These are phyloP conservation scores for Drosophila engyochracea DNA, from an alignment of 2,888 invertebrate species.

Conservation along the genomic window DNA sequence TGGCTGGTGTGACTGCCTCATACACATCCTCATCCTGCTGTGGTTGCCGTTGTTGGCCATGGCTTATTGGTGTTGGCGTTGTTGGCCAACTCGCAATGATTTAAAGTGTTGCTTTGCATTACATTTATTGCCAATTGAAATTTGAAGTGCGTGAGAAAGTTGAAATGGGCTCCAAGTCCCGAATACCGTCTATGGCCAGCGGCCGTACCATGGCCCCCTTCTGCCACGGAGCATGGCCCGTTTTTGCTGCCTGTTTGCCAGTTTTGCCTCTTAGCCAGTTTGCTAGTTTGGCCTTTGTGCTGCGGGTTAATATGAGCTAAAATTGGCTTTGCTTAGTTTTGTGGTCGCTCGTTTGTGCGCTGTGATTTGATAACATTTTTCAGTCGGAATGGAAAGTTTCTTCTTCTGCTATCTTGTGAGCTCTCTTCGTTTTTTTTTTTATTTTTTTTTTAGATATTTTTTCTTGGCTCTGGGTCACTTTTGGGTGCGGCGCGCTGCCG, in stretches of 20 bases:
- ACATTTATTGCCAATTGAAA: conserved; percentile 85
- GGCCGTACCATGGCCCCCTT: conserved; percentile 58
- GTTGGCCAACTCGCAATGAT: conserved; percentile 80
- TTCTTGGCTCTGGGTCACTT: conserved; percentile 48
- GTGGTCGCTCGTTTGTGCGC: conserved; percentile 79
- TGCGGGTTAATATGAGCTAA: conserved; percentile 81
- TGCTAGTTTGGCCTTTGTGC: conserved; percentile 76
- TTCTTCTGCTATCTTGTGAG: conserved; percentile 47
- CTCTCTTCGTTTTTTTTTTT: conserved; percentile 29
- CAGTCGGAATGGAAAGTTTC: conserved; percentile 75
- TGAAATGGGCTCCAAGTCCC: conserved; percentile 72
- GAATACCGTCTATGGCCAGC: conserved; percentile 55
- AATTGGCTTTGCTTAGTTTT: conserved; percentile 81
- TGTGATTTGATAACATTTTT: conserved; percentile 80
- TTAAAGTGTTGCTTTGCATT: conserved; percentile 85
- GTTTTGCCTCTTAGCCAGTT: conserved; percentile 41
- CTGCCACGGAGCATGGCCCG: conserved; percentile 35
- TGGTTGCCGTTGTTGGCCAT: conserved; percentile 32
- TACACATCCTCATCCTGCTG: conserved; percentile 30
- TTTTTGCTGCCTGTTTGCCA: conserved; percentile 46
- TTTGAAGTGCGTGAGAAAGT: conserved; percentile 85
- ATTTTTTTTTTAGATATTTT: conserved; percentile 19
- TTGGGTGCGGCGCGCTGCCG: conserved; percentile 47
- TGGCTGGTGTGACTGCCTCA: conserved; percentile 11
- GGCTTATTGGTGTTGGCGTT: conserved; percentile 75